A percentile compares a stretch with the other conserved stretches of the same genome.
phyloP scores from a whole-genome alignment of 1,140 invertebrate species.

The Colletes latitarsis region DNA sequence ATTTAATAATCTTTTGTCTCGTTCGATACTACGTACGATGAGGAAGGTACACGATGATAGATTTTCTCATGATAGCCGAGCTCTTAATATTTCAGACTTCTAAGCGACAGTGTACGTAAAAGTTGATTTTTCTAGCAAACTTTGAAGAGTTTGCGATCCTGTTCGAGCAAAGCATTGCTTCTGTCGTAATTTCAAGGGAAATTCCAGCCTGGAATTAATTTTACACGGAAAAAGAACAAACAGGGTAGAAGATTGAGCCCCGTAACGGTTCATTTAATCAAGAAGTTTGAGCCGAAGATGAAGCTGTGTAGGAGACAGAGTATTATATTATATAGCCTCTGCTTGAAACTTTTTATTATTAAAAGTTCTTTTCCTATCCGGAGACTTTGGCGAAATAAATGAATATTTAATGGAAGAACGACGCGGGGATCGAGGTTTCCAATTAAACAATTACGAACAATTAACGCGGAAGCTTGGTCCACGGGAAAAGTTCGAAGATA shows the following conservation, averaged over 20 bases:
- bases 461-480: neutral
- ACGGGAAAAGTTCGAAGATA: neutral
- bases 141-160: too few relatives aligned
- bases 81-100: too few relatives aligned
- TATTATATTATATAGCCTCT: too few relatives aligned
- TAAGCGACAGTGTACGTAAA: too few relatives aligned
- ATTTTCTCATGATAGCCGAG: too few relatives aligned
- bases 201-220: neutral
- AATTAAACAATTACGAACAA: neutral
- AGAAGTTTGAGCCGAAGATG: neutral
- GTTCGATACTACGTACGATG: too few relatives aligned
- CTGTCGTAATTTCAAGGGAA: neutral
- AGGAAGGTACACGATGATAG: too few relatives aligned
- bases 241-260: neutral
- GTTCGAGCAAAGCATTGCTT: too few relatives aligned
- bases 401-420: neutral
- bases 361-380: neutral
- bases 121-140: neutral
- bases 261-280: neutral
- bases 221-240: neutral
- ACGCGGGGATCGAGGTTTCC: too few relatives aligned
- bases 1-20: too few relatives aligned
- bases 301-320: neutral
- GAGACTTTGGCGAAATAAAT: neutral
- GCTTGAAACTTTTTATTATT: slow-evolving; percentile 4